Base-by-base conservation (phyloP, 2,888 invertebrate genomes). In the Caenorhabditis sp. region DNA sequence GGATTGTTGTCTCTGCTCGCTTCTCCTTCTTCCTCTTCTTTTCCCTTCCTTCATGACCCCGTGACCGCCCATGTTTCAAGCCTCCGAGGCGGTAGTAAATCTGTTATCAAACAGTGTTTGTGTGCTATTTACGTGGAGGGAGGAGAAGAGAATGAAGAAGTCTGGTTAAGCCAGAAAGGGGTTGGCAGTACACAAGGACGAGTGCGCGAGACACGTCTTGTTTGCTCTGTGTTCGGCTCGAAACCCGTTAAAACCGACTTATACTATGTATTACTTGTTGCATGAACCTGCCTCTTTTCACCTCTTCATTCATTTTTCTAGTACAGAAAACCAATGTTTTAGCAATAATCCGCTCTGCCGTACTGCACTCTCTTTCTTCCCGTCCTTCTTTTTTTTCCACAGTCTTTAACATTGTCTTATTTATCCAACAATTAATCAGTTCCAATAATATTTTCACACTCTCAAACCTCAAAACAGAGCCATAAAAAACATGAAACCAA, bases 211-310 rank as follows among this genome's bases (percentile, higher is more conserved):
- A 32, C 22, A 40, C 6, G 40, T 8, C n/a, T 55, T 61, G 61
- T 61, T 61, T 61, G 61, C n/a, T 26, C 15, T 61, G 44, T 61
- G 44, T 61, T 61, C 44, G 61, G 40, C 44, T 61, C 61, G 61
- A 61, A 47, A 61, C 61, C 61, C 61, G 61, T 61, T 61, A 47
- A 47, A 61, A 61, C 47, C 61, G 61, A 61, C 61, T 61, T 61
- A n/a, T 47, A 61, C 61, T 61, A 61, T 40, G 40, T 56, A 56
- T 47, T 61, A 47, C 61, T 24, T 61, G 61, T 61, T 44, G 44
- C 55, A 18, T 56, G 24, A 56, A 8, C 40, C 9, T 11, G 8
- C 4, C 18, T 13, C n/a, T 20, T 53, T 51, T 51, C 22, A 3
- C 20, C 13, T 51, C 9, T 51, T 51, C 9, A 6, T 32, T 13